Percentiles rank a stretch among this genome's conserved stretches.
These are phyloP conservation scores for Panopea generosa DNA, from an alignment of 2,888 invertebrate species.

Conservation along the genomic window DNA sequence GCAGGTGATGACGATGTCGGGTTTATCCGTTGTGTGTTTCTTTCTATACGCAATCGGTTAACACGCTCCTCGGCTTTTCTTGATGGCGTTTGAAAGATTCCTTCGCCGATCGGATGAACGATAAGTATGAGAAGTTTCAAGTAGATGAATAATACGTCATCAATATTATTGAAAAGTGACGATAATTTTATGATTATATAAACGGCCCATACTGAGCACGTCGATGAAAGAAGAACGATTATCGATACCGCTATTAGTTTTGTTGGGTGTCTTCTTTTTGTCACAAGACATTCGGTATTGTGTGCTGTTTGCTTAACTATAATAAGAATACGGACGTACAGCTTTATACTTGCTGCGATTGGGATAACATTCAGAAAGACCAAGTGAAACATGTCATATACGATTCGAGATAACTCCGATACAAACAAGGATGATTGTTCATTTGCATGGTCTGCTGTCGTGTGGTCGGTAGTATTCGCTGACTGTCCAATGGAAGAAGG, in stretches of 20 bases:
- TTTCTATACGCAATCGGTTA: no score
- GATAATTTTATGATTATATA: constrained; percentile 19
- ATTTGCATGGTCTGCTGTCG: no score
- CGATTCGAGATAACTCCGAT: not conserved
- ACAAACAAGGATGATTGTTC: no score
- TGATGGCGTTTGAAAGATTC: constrained; percentile 27
- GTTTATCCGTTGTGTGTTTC: no score
- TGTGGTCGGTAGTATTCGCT: no score
- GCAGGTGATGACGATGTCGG: no score
- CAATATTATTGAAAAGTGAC: constrained; percentile 9
- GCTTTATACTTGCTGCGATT: constrained; percentile 7
- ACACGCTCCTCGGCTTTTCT: no score
- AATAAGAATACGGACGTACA: constrained; percentile 32
- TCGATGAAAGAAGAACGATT: constrained; percentile 8
- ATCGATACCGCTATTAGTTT: constrained; percentile 44
- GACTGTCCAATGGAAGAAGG: no score
- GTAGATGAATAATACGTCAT: constrained; percentile 25
- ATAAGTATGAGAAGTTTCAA: constrained; percentile 36
- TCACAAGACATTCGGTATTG: constrained; percentile 21
- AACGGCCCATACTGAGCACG: constrained; percentile 29
- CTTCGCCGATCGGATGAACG: constrained; percentile 49
- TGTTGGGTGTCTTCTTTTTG: constrained; percentile 31
- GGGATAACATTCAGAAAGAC: constrained; percentile 31
- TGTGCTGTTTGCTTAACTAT: constrained; percentile 35
- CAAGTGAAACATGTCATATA: constrained; percentile 29